A percentile compares a stretch with the other conserved stretches of the same genome.
These are phyloP conservation scores for Astyanax mexicanus DNA, from an alignment of 2,797 vertebrate genomes.

Conservation along the genomic window DNA sequence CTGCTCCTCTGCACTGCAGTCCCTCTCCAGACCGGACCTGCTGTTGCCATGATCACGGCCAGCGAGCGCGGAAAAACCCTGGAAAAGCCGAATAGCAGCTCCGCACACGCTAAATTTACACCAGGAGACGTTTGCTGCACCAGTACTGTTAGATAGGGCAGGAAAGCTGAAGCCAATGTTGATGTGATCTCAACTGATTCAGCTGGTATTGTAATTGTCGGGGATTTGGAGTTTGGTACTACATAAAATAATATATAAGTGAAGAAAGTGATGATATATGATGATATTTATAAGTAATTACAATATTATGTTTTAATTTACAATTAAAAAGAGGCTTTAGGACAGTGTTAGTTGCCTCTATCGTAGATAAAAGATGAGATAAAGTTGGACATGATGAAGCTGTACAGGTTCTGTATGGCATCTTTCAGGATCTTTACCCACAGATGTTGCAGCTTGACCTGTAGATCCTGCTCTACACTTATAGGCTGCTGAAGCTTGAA, in stretches of 20 bases:
- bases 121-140: conserved; percentile 1
- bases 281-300: no score
- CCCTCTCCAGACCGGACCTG: conserved; percentile 12
- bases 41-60: conserved; percentile 49
- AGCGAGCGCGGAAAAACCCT: not conserved
- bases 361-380: no score
- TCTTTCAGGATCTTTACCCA: no score
- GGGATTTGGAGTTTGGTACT: not conserved
- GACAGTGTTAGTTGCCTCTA: no score
- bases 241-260: not conserved
- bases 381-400: no score
- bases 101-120: conserved; percentile 26
- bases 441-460: no score
- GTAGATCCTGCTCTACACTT: no score
- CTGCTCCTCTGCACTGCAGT: conserved; percentile 32
- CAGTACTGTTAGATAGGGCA: not conserved
- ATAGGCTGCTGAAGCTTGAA: no score
- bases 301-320: no score
- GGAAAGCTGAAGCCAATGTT: not conserved
- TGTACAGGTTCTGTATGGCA: no score
- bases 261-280: no score
- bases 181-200: not conserved
- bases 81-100: not conserved
- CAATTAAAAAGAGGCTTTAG: no score
- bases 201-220: not conserved